Percentiles rank a stretch among this genome's conserved stretches.
phyloP scores from a whole-genome alignment of 1,140 invertebrate genomes.

The Amyelois transitella region DNA sequence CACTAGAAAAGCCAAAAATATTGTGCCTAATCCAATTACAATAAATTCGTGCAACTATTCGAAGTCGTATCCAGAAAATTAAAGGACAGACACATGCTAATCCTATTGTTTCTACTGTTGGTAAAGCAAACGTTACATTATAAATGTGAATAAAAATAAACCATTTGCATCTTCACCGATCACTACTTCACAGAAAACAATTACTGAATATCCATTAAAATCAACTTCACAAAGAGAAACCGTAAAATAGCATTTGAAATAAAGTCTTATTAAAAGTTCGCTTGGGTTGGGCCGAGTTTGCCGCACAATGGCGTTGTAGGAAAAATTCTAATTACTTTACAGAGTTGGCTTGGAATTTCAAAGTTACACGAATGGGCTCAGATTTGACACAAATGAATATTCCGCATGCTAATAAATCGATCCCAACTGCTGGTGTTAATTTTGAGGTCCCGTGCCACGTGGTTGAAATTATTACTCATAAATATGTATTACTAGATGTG shows the following conservation, averaged over 20 bases:
- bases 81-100: no score
- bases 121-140: no score
- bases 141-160: no score
- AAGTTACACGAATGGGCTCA: constrained; percentile 43
- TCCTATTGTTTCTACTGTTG: no score
- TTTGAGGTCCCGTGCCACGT: neutral
- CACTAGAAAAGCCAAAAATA: no score
- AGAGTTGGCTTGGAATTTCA: constrained; percentile 55
- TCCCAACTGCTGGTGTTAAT: neutral
- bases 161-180: no score
- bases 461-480: no score
- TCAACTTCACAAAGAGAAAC: constrained; percentile 50
- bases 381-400: constrained; percentile 17
- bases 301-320: constrained; percentile 54
- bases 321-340: constrained; percentile 70
- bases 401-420: neutral
- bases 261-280: constrained; percentile 68
- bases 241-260: constrained; percentile 66
- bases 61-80: no score
- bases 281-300: constrained; percentile 55
- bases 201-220: constrained; percentile 36
- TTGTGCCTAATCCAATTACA: no score
- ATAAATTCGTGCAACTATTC: no score
- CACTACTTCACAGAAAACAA: neutral
- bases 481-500: no score